Base-by-base conservation (phyloP, 2,888 invertebrate genomes). In the Lamproptera curius region DNA sequence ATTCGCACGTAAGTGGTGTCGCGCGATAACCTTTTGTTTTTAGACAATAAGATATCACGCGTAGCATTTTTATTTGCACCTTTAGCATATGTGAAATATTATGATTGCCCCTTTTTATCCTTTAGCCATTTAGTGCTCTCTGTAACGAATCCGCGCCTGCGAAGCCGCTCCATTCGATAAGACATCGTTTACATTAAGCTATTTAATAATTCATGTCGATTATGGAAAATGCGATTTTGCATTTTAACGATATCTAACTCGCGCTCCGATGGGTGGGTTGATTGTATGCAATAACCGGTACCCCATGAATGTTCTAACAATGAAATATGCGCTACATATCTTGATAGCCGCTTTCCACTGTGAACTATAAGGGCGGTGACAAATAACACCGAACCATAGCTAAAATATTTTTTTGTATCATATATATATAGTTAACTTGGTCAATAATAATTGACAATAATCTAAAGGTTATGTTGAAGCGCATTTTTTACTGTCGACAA, bases 1-100 rank as follows among this genome's bases (percentile, higher is more conserved):
- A 61, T 53, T 36, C 20, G 35, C 38, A 26, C 10, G 23, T 50
- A 41, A 50, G 41, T 44, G 36, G 44, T 45, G 49, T 41, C 31
- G 28, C 13, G 28, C 20, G 46, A 43, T 48, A 43, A 11, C 31
- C 31, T n/a, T 3, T 2, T n/a, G 28, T 9, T 2, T 28, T n/a
- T n/a, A 28, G 9, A 28, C 39, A 39, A 47, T 42, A 33, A 42
- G 34, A n/a, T n/a, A n/a, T n/a, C n/a, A n/a, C 20, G 20, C 20
- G 6, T 39, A 35, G 20, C 16, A 10, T 39, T 34, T 14, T 39
- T 8, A n/a, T 33, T 10, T 20, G 3, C 15, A 36, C 15, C 16
- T 28, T 38, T 20, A n/a, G 8, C 9, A 35, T 15, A n/a, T 20
- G 31, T 33, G 20, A 33, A 14, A 31, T 26, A 11, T 10, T 38